phyloP scores from a whole-genome alignment of 1,140 invertebrate genomes.

The Pachypsylla venusta region DNA sequence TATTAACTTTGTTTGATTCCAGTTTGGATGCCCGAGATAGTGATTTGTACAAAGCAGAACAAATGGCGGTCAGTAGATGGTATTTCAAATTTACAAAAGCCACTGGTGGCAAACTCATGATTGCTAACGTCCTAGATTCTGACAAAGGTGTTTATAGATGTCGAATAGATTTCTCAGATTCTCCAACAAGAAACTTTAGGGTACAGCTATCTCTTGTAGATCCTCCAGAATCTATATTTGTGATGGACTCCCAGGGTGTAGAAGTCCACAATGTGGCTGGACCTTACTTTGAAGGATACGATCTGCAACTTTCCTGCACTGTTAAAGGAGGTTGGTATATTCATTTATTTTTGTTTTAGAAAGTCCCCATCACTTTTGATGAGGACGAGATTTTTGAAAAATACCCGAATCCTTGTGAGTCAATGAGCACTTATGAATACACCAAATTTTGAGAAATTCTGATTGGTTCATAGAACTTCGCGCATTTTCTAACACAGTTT shows the following conservation, averaged over 20 bases:
- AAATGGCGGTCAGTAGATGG: background rate
- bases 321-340: conserved; percentile 57
- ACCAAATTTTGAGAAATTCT: too few relatives aligned
- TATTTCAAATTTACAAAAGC: background rate
- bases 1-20: background rate
- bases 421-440: too few relatives aligned
- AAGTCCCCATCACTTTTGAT: background rate
- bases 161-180: conserved; percentile 63
- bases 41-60: background rate
- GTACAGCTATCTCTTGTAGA: conserved; percentile 59
- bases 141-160: conserved; percentile 62
- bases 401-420: background rate
- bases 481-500: too few relatives aligned
- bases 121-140: conserved; percentile 44
- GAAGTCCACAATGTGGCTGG: conserved; percentile 57
- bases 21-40: background rate
- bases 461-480: too few relatives aligned
- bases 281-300: conserved; percentile 66
- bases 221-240: conserved; percentile 49
- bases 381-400: background rate
- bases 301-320: conserved; percentile 62
- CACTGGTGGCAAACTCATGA: conserved; percentile 33
- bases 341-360: conserved; percentile 17
- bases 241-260: conserved; percentile 63
- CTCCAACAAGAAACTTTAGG: conserved; percentile 62